Evolutionary conservation across 2,113 vertebrate species (phyloP), one percentile per base, ranked within the genome.

Genomic region (Cebidichthys violaceus): DNA sequence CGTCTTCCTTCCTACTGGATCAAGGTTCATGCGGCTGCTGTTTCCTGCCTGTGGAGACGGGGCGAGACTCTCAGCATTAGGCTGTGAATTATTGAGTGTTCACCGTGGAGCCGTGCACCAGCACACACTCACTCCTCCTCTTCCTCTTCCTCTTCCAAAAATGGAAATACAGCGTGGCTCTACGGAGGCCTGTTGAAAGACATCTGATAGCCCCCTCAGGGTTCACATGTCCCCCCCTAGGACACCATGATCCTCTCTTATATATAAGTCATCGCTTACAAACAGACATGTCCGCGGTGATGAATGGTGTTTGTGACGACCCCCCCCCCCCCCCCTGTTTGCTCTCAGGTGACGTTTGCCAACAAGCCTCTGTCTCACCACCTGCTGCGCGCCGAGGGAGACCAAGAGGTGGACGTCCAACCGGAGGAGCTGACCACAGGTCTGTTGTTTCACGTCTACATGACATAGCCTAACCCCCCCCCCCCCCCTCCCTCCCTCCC

Each of bases 311-410:
- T 54, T 52, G 11, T 85, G 43, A 70, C 31, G 1, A 27, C 4
- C 15, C 33, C 6, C 6, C 57, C 15, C 33, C 6, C 6, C 57
- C 41, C 8, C 9, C 9, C 66, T 54, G 11, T 50, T 69, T 87
- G 35, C 9, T 33, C 45, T 6, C 88, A 98, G 97, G 95, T 97
- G 88, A 95, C 81, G 0, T 96, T 96, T 81, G 79, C 75, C 84
- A 94, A 95, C 47, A 96, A 86, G 54, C 86, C 94, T 50, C 88
- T 97, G 85, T 94, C 93, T 77, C 84, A 88, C 72, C 94, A 96
- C 65, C 6, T 87, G 70, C 66, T 82, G 24, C 75, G 67, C 71
- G 50, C 47, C 54, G 73, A 52, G 24, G 27, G 31, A 75, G 50
- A 35, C n/a, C n/a, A n/a, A n/a, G n/a, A n/a, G n/a, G n/a, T n/a